A percentile compares a stretch with the other conserved stretches of the same genome.
Conservation (phyloP, 92 coral and sea anemone species). For the Scolanthus callimorphus region DNA sequence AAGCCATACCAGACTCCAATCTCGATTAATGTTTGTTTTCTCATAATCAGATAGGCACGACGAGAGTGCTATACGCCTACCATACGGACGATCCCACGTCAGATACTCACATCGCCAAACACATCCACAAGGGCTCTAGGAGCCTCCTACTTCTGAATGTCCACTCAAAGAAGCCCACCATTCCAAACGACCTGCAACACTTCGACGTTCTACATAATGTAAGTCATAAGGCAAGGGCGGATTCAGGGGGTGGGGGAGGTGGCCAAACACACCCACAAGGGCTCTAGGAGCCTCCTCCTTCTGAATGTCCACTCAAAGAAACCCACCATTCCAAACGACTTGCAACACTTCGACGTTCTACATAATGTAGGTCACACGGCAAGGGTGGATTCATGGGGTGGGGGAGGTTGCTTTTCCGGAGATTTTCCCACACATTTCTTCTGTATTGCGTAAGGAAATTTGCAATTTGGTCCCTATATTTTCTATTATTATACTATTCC, state of each 20-base stretch:
- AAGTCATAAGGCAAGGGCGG: no score
- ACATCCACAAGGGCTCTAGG: slow-evolving; percentile 25
- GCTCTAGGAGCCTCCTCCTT: slow-evolving; percentile 32
- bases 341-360: slow-evolving; percentile 16
- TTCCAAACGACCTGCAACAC: slow-evolving; percentile 22
- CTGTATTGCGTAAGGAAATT: no score
- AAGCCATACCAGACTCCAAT: no score
- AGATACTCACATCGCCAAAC: slow-evolving; percentile 9
- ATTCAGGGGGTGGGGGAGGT: no score
- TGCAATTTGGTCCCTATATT: no score
- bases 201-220: slow-evolving; percentile 28
- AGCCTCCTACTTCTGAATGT: slow-evolving; percentile 36
- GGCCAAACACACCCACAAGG: slow-evolving; percentile 24
- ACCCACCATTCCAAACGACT: slow-evolving; percentile 24
- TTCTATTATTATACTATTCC: no score
- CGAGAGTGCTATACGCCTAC: slow-evolving; percentile 28
- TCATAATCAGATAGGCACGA: slow-evolving; percentile 30
- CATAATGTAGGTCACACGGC: slow-evolving; percentile 35
- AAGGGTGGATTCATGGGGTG: no score
- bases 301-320: slow-evolving; percentile 16
- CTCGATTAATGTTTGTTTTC: no score
- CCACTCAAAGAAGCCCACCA: slow-evolving; percentile 4
- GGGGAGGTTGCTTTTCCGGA: no score
- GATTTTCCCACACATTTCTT: no score
- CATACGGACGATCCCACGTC: slow-evolving; percentile 27